Evolutionary conservation across 2,113 vertebrate species (phyloP).

Genomic region (Hippoglossus stenolepis): DNA sequence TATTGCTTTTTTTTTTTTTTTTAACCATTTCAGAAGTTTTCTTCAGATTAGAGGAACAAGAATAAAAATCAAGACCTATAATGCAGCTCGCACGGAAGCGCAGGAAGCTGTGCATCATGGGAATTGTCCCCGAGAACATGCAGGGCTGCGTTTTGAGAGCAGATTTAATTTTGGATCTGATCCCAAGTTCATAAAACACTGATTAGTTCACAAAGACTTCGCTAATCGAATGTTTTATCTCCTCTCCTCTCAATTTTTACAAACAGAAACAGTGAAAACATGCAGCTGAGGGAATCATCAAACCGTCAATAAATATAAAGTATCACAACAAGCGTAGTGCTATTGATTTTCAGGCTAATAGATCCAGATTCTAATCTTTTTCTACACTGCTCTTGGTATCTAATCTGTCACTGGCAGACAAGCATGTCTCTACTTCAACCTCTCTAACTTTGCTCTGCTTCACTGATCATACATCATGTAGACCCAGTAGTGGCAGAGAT

Average conservation of each 20-base stretch:
- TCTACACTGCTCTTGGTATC: no score
- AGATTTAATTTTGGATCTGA: conserved; percentile 16
- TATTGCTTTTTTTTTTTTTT: not conserved
- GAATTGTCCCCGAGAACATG: conserved; percentile 12
- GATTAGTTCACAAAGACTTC: not conserved
- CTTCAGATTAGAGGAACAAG: not conserved
- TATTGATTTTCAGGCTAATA: no score
- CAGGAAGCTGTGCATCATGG: conserved; percentile 9
- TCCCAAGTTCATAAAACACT: conserved; percentile 4
- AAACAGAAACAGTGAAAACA: not conserved
- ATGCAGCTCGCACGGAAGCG: not conserved
- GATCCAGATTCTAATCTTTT: no score
- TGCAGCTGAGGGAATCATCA: no score
- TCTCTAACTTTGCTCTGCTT: no score
- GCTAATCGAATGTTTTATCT: not conserved
- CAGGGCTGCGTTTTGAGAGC: not conserved
- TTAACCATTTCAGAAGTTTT: conserved; percentile 27
- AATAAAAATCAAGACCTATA: not conserved
- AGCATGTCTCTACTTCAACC: no score
- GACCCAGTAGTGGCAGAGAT: no score
- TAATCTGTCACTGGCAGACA: no score
- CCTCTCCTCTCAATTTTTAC: not conserved
- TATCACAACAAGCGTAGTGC: no score
- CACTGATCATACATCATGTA: no score
- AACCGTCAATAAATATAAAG: no score